Evolutionary conservation across 1,140 invertebrate genomes (phyloP), one percentile per base, ranked within the genome.

Genomic region (Drosophila orena): DNA sequence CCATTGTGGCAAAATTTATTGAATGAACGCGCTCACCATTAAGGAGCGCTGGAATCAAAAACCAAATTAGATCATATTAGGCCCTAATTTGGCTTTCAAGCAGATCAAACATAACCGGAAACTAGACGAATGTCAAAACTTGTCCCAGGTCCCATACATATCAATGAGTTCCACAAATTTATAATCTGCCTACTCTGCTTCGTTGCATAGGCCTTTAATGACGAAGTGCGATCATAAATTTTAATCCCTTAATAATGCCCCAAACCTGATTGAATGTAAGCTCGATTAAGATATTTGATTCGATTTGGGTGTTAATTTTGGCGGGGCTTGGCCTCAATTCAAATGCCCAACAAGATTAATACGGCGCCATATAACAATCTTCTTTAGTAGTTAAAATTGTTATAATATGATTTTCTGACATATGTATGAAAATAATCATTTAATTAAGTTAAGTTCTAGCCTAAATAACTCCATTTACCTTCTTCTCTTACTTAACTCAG

Each of bases 181-280:
- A 70, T 70, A 71, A 71, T 71, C 68, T 71, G 43, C 64, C 66
- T 70, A 57, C 66, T 70, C 64, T 47, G 64, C 52, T 57, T 27
- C 34, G 66, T 17, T 34, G 68, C 50, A 55, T 38, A 56, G 64
- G 34, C 27, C 50, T 70, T 69, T 70, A 70, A 70, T 70, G 66
- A 70, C 49, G 66, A 70, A 70, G 66, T 70, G 66, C 66, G 66
- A 70, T 70, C 66, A 70, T 70, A 70, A 70, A 70, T 70, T 70
- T 70, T 70, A 70, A 70, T 70, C 47, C 64, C 50, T 15, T 40
- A 22, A 40, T 50, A 50, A 47, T 35, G 68, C 42, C 66, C 20
- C 14, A 70, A 71, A 71, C 68, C 65, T 70, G 68, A 71, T 71
- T 71, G 52, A 53, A 71, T 71, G 68, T 70, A 71, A 70, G 47